phyloP scores from a whole-genome alignment of 1,140 invertebrate species.

The Ceratoteleas bidentatus region DNA sequence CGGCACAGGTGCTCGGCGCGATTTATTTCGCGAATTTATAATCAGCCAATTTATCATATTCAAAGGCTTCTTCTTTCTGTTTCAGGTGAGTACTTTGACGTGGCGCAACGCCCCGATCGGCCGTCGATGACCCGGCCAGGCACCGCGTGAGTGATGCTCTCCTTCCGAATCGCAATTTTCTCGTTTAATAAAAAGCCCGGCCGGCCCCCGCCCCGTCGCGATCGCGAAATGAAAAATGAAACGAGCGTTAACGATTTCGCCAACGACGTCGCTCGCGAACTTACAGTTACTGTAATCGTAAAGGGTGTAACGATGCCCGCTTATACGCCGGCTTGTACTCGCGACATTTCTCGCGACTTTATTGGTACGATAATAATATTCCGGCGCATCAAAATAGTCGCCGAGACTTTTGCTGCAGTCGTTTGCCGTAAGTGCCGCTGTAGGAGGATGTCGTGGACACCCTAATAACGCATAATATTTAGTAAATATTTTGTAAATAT shows the following conservation, averaged over 20 bases:
- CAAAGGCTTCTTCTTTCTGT: conserved; percentile 67
- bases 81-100: conserved; percentile 71
- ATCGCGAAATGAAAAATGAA: conserved; percentile 63
- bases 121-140: conserved; percentile 36
- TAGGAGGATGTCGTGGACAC: too few species aligned
- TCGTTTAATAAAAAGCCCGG: conserved; percentile 49
- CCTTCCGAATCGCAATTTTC: conserved; percentile 45
- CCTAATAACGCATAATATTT: too few species aligned
- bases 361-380: conserved; percentile 35
- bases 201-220: conserved; percentile 11
- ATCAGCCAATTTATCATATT: conserved; percentile 60
- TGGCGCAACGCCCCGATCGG: conserved; percentile 24
- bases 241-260: conserved; percentile 64
- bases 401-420: conserved; percentile 19
- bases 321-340: conserved; percentile 26
- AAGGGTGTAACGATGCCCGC: conserved; percentile 59
- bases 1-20: conserved; percentile 47
- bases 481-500: too few species aligned
- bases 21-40: conserved; percentile 61
- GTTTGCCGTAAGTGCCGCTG: background rate
- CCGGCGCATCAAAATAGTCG: conserved; percentile 21
- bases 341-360: conserved; percentile 29
- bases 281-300: conserved; percentile 69
- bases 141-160: conserved; percentile 52
- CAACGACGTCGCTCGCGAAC: conserved; percentile 46